Evolutionary conservation across 1,140 invertebrate species (phyloP), one percentile per base, ranked within the genome.

Genomic region (Popillia japonica): DNA sequence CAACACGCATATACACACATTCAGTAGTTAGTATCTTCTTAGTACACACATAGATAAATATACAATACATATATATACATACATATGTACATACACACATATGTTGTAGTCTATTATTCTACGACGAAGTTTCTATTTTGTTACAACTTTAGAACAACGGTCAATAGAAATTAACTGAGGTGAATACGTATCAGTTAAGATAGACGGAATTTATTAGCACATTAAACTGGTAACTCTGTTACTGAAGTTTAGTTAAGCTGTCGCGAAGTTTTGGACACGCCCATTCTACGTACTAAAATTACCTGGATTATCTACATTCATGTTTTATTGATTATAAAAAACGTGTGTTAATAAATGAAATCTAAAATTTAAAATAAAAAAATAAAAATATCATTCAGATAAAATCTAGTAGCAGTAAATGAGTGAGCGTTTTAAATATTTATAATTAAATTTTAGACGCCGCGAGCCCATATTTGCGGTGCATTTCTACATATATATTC

Each of bases 41-140:
- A n/a, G n/a, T n/a, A n/a, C n/a, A n/a, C n/a, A n/a, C n/a, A n/a
- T n/a, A n/a, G n/a, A n/a, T n/a, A n/a, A n/a, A n/a, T n/a, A n/a
- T n/a, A n/a, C n/a, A 59, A 61, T 61, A 61, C 3, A 22, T 61
- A 20, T 61, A 61, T 17, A 22, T 61, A 44, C 42, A 2, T 61
- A 61, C 14, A 22, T 61, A 20, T 61, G n/a, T 61, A 22, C 1
- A 42, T 42, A 42, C 10, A 42, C 41, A 42, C 10, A 42, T 10
- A 59, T 59, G n/a, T 14, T 17, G 59, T 4, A 20, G 59, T 17
- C 17, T 20, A n/a, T 61, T 61, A 61, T 48, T 17, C 44, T 17
- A 7, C 44, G 44, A 27, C 22, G 27, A 68, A 68, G 61, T 68
- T 68, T 9, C 61, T 68, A 68, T 68, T 68, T 68, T 11, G 61